Conservation (phyloP, 2,113 vertebrate genomes). For the Tupaia tana region DNA sequence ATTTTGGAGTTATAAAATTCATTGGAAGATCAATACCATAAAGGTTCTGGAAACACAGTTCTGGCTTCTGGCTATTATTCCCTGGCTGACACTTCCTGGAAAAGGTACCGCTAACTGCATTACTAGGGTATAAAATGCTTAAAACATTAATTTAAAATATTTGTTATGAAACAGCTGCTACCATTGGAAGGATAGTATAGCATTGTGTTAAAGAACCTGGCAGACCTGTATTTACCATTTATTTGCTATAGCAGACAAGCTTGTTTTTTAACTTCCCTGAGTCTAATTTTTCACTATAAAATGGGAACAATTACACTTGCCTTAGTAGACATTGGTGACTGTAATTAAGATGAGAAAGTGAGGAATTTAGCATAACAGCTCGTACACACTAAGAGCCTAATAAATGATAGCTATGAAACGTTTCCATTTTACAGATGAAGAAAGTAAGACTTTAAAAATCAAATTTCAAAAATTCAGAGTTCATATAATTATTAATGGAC, state of each 20-base stretch:
- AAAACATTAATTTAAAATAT: neutral
- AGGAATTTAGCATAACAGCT: neutral
- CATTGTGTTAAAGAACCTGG: neutral
- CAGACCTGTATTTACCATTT: neutral
- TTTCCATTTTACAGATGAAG: neutral
- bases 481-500: slow-evolving; percentile 27
- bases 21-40: neutral
- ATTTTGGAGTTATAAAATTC: slow-evolving; percentile 11
- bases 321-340: neutral
- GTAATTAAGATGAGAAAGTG: neutral
- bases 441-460: neutral
- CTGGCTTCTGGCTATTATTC: neutral
- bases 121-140: neutral
- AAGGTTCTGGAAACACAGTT: neutral
- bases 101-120: neutral
- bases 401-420: slow-evolving; percentile 46
- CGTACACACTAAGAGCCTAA: neutral
- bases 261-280: neutral
- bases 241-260: neutral
- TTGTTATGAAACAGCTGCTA: neutral
- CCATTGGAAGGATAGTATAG: neutral
- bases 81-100: neutral
- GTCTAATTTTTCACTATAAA: neutral
- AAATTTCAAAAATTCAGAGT: slow-evolving; percentile 14
- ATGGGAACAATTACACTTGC: neutral